phyloP scores from a whole-genome alignment of 2,113 vertebrate species.

The Promerops cafer region DNA sequence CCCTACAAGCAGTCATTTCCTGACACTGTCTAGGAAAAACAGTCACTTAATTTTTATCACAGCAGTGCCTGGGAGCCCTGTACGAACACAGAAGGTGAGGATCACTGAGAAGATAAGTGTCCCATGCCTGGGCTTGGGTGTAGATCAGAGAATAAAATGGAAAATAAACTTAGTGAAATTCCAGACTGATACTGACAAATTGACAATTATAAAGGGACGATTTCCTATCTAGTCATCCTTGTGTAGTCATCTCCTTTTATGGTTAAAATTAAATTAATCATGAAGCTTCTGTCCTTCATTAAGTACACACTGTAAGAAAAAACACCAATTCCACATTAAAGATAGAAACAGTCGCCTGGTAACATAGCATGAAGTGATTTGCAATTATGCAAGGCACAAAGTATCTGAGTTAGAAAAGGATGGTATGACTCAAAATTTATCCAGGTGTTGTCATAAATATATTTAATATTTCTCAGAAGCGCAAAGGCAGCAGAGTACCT shows the following conservation, averaged over 20 bases:
- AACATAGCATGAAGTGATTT: fast-evolving
- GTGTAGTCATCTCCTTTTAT: not conserved
- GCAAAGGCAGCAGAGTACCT: not conserved
- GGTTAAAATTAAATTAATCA: not conserved
- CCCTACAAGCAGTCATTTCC: not conserved
- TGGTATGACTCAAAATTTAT: not conserved
- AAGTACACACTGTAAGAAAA: not conserved
- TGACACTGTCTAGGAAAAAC: not conserved
- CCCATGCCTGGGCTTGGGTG: not conserved
- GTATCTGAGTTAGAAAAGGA: not conserved
- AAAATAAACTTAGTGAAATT: not conserved
- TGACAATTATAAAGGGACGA: not conserved
- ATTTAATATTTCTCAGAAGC: not conserved
- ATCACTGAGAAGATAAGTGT: not conserved
- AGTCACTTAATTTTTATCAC: not conserved
- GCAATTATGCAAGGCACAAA: not conserved
- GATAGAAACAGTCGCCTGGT: not conserved
- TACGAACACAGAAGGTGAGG: not conserved
- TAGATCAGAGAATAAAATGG: not conserved
- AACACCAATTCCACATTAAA: not conserved
- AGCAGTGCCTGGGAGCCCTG: not conserved
- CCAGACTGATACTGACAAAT: not conserved
- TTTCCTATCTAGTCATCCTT: not conserved
- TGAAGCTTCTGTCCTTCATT: not conserved
- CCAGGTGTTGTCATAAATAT: not conserved